Percentiles rank a stretch among this genome's conserved stretches.
phyloP scores from a whole-genome alignment of 2,797 vertebrate species.

The Monodelphis domestica region DNA sequence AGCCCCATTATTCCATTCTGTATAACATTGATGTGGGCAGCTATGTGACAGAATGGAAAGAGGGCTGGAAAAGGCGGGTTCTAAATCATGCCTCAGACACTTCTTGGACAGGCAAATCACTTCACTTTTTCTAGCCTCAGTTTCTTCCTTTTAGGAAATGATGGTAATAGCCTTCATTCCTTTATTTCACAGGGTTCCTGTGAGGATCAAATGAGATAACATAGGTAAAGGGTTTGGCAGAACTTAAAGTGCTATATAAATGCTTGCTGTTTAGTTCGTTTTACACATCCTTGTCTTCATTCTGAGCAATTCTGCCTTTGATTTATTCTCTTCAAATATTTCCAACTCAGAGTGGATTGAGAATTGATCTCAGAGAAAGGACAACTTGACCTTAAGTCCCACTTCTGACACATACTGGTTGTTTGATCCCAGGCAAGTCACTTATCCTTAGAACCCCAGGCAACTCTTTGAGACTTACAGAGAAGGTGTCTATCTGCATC shows the following conservation, averaged over 20 bases:
- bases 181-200: not conserved
- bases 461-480: not conserved
- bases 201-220: not conserved
- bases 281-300: too few relatives aligned
- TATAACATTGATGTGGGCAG: not conserved
- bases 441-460: not conserved
- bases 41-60: not conserved
- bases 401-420: not conserved
- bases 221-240: not conserved
- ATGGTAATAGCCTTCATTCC: not conserved
- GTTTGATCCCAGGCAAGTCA: not conserved
- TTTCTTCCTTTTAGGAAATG: not conserved
- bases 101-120: not conserved
- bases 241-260: not conserved
- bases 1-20: not conserved
- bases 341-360: not conserved
- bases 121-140: not conserved
- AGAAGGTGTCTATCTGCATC: not conserved
- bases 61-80: not conserved
- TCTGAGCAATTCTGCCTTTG: not conserved
- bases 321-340: not conserved
- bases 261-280: not conserved
- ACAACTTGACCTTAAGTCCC: not conserved
- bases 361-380: not conserved
- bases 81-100: not conserved